Evolutionary conservation across 2,888 invertebrate genomes (phyloP).

Genomic region (Boloria euphrosyne): DNA sequence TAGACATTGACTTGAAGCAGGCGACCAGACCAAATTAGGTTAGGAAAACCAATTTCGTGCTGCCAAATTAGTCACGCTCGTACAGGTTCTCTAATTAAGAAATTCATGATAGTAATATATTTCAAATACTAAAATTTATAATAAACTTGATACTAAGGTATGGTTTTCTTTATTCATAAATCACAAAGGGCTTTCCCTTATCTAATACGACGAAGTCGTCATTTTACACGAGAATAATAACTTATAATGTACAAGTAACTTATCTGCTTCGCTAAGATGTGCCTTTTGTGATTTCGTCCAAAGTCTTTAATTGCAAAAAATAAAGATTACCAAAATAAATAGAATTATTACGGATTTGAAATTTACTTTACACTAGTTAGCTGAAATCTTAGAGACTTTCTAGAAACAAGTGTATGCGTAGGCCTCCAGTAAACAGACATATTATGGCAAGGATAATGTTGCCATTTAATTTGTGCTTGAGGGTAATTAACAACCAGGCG

Average conservation of each 20-base stretch:
- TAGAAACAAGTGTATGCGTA: background rate
- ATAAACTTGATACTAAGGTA: too few relatives aligned
- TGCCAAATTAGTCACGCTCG: constrained; percentile 33
- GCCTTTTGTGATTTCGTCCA: too few relatives aligned
- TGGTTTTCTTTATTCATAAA: too few relatives aligned
- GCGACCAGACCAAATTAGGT: constrained; percentile 49
- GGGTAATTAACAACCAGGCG: constrained; percentile 68
- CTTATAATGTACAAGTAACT: too few relatives aligned
- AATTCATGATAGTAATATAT: background rate
- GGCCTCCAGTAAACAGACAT: constrained; percentile 3
- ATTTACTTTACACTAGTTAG: background rate
- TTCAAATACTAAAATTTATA: background rate
- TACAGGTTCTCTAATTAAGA: constrained; percentile 9
- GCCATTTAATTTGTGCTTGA: constrained; percentile 56
- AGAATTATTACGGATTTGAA: too few relatives aligned
- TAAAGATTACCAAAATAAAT: too few relatives aligned
- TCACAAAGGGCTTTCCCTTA: too few relatives aligned
- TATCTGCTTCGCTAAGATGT: too few relatives aligned
- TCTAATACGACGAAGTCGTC: too few relatives aligned
- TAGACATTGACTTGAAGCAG: constrained; percentile 66
- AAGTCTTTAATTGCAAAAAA: too few relatives aligned
- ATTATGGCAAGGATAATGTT: constrained; percentile 48
- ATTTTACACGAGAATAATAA: too few relatives aligned
- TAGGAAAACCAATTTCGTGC: constrained; percentile 37
- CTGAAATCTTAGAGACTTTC: background rate